Base-by-base conservation (phyloP, 2,888 invertebrate species). In the Hyposoter didymator region DNA sequence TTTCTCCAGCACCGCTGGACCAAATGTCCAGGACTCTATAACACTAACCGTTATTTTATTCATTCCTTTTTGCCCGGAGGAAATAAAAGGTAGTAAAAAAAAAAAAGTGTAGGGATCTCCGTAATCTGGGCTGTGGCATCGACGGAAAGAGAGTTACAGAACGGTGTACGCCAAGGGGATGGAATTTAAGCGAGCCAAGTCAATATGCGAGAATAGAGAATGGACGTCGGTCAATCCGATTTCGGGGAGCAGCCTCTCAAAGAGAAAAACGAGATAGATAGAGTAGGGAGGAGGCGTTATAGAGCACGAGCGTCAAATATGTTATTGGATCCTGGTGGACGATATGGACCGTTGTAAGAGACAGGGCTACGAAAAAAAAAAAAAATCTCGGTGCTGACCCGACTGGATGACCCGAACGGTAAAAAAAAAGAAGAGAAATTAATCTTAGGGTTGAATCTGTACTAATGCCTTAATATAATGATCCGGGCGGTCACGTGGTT, bases 191-290 rank as follows among this genome's bases (percentile, higher is more conserved):
- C 59, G 81, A 80, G 76, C 80, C 84, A 79, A 87, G 84, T 90
- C 92, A 92, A 93, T 93, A 93, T 92, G 92, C 78, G 83, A 83
- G 80, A 64, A 52, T 78, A 79, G 69, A 78, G 67, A 91, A 90
- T 89, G 90, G 84, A 85, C 85, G 84, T 82, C 88, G 93, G 92
- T 93, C 93, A 93, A 93, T 93, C 93, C 91, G 93, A 93, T 93
- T 93, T 92, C 90, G 89, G 88, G 88, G 89, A 90, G 90, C 90
- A 90, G 90, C 90, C 91, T 90, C 88, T 80, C 72, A 69, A 45
- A 45, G 47, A 28, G 45, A 43, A 45, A 47, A 14, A 45, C n/a
- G 47, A 69, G 45, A 67, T 12, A 45, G n/a, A 12, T 45, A 47
- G 70, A 8, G 22, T 45, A 47, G 70, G 8, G 22, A n/a, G 8